Conservation (phyloP, 2,888 invertebrate species). For the Pycnomerus fuliginosus region DNA sequence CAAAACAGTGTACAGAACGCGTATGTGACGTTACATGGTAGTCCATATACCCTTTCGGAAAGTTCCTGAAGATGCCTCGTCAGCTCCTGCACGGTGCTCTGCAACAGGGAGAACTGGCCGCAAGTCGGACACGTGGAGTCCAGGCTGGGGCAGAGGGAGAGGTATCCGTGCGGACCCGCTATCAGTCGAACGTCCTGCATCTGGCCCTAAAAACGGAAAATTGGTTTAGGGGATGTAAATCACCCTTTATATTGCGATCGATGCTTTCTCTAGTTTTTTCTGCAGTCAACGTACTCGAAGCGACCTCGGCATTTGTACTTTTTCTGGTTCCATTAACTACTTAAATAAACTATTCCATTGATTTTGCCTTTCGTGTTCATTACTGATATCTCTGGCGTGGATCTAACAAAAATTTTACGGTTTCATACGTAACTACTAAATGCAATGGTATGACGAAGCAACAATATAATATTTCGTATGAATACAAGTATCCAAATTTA, state of each 20-base stretch:
- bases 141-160: slow-evolving; percentile 82
- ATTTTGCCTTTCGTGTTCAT: slow-evolving; percentile 11
- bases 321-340: not conserved
- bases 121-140: slow-evolving; percentile 89
- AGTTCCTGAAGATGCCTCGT: slow-evolving; percentile 79
- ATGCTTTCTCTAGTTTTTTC: too few relatives aligned
- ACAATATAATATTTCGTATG: too few relatives aligned
- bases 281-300: slow-evolving; percentile 10
- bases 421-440: too few relatives aligned
- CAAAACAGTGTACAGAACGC: slow-evolving; percentile 50
- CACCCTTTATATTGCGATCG: too few relatives aligned
- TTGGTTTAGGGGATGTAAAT: too few relatives aligned
- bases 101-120: slow-evolving; percentile 82
- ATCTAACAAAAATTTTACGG: too few relatives aligned
- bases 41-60: slow-evolving; percentile 74
- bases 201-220: slow-evolving; percentile 79
- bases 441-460: too few relatives aligned
- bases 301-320: slow-evolving; percentile 3
- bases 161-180: slow-evolving; percentile 81
- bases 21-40: slow-evolving; percentile 52
- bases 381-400: slow-evolving; percentile 9
- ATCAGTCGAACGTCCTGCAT: slow-evolving; percentile 86
- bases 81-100: slow-evolving; percentile 79
- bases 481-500: too few relatives aligned
- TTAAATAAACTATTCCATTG: slow-evolving; percentile 5